Evolutionary conservation across 2,797 vertebrate species (phyloP).

Genomic region (Pseudochromis fuscus): DNA sequence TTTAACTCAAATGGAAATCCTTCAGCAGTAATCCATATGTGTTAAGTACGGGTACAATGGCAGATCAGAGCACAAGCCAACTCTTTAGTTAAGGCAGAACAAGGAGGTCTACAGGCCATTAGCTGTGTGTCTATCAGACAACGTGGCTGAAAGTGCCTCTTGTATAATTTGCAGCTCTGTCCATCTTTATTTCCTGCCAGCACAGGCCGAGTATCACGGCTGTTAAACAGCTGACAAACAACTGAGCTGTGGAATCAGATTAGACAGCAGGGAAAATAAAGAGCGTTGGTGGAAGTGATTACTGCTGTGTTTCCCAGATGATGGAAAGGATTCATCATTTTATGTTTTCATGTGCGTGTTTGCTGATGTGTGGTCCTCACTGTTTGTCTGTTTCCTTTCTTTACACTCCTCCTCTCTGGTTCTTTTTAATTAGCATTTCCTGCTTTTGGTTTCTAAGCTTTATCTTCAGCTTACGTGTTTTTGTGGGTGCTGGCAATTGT

Average conservation of each 20-base stretch:
- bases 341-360: background rate
- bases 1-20: background rate
- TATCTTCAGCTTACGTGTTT: background rate
- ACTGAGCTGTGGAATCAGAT: conserved; percentile 22
- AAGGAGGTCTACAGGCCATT: conserved; percentile 9
- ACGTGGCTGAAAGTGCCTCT: background rate
- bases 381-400: background rate
- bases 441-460: background rate
- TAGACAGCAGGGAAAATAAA: conserved; percentile 24
- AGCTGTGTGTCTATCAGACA: conserved; percentile 17
- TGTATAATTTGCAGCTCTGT: conserved; percentile 34
- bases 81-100: background rate
- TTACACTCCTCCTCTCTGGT: background rate
- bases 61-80: background rate
- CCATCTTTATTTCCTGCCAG: conserved; percentile 34
- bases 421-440: too few relatives aligned
- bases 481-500: background rate
- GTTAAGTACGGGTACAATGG: background rate
- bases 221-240: conserved; percentile 46
- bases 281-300: conserved; percentile 21
- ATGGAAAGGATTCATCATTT: background rate
- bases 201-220: conserved; percentile 3
- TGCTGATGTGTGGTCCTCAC: too few relatives aligned
- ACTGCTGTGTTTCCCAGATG: background rate
- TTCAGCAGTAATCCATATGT: background rate